Conservation (phyloP, 2,888 invertebrate genomes). For the Phymatocera aterrima region DNA sequence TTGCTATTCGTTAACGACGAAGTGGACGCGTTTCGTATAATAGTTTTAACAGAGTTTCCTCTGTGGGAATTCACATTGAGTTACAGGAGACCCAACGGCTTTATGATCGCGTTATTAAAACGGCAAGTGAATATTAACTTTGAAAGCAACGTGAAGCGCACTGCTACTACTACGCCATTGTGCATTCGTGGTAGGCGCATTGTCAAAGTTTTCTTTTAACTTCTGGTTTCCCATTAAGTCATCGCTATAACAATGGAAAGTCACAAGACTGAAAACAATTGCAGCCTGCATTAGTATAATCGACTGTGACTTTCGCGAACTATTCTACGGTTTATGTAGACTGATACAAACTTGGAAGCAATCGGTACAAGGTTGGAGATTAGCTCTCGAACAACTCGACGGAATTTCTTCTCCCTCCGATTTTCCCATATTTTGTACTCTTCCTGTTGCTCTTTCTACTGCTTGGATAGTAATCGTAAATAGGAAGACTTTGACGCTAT, state of each 20-base stretch:
- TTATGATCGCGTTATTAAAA: conserved; percentile 18
- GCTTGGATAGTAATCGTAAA: background rate
- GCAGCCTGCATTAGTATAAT: conserved; percentile 18
- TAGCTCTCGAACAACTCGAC: background rate
- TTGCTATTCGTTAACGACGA: background rate
- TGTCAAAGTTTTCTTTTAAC: background rate
- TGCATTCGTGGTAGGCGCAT: background rate
- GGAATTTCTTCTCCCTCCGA: background rate
- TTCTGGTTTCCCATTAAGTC: background rate
- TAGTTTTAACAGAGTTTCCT: conserved; percentile 21
- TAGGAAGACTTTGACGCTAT: background rate
- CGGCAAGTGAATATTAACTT: conserved; percentile 8
- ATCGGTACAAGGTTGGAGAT: background rate
- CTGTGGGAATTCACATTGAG: background rate
- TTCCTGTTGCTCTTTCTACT: background rate
- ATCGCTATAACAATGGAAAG: conserved; percentile 8
- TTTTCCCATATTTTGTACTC: background rate
- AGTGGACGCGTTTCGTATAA: background rate
- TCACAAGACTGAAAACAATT: background rate
- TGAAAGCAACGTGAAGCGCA: background rate
- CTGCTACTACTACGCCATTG: background rate
- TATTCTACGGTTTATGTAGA: background rate
- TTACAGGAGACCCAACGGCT: background rate
- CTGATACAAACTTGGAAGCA: background rate
- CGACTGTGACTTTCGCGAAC: conserved; percentile 26